These are phyloP conservation scores for Lucinisca nassula DNA, from an alignment of 2,888 invertebrate genomes.

Conservation along the genomic window DNA sequence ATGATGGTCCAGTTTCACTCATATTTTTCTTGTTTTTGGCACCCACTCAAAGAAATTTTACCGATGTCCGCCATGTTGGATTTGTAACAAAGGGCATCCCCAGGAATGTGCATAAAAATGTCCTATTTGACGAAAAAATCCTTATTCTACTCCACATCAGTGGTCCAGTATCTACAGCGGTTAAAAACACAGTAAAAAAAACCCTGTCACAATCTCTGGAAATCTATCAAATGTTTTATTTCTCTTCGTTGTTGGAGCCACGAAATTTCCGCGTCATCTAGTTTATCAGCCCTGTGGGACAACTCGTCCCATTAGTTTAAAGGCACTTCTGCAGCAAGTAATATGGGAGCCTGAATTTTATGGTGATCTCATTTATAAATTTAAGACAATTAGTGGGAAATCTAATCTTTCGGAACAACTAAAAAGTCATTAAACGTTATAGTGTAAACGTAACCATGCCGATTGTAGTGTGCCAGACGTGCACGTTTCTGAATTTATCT, in stretches of 20 bases:
- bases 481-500: no score
- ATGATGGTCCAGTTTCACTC: background rate
- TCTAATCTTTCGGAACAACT: no score
- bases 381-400: no score
- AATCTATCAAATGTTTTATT: background rate
- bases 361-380: no score
- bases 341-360: no score
- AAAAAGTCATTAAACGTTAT: no score
- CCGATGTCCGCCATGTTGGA: background rate
- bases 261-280: background rate
- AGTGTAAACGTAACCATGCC: no score
- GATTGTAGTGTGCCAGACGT: no score
- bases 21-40: background rate
- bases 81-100: background rate
- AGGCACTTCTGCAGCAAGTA: no score
- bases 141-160: background rate
- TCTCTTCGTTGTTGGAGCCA: background rate
- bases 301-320: no score
- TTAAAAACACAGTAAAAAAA: background rate
- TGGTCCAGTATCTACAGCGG: background rate
- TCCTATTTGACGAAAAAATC: background rate
- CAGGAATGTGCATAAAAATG: background rate
- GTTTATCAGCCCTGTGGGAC: no score
- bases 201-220: slow-evolving; percentile 4
- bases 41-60: background rate